Evolutionary conservation across 2,797 vertebrate genomes (phyloP).

Genomic region (Urosaurus nigricauda): DNA sequence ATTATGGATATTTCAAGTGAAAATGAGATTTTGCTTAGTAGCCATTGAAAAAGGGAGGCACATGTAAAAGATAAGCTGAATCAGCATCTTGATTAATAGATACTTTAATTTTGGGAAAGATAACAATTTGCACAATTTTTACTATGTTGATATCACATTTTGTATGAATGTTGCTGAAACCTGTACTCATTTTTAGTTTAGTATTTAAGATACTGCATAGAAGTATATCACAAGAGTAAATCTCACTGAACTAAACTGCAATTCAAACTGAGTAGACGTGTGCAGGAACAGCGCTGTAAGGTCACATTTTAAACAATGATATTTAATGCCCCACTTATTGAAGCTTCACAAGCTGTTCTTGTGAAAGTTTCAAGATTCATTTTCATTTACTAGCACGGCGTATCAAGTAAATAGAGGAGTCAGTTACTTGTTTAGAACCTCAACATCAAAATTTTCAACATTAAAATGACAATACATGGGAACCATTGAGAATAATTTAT

Average conservation of each 20-base stretch:
- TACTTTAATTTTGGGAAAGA: slow-evolving; percentile 56
- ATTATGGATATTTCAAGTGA: no score
- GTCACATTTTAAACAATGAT: background rate
- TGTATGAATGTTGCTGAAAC: background rate
- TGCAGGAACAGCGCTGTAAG: background rate
- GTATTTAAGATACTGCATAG: no score
- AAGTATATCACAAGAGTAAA: background rate
- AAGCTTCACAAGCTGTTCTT: no score
- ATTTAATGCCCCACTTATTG: no score
- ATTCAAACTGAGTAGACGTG: background rate
- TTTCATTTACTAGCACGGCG: no score
- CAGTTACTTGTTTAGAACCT: no score
- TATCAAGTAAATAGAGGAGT: no score
- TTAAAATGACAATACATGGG: background rate
- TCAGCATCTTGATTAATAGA: background rate
- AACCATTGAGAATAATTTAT: background rate
- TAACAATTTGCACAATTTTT: slow-evolving; percentile 46
- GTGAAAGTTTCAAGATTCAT: no score
- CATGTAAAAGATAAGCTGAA: no score
- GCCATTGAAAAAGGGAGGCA: background rate
- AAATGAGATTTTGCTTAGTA: no score
- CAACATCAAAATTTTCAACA: no score
- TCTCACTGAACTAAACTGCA: background rate
- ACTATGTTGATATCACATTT: background rate
- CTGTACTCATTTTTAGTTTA: no score